Conservation (phyloP, 37 sponge, comb jelly and placozoan species). For the Geodia barretti region DNA sequence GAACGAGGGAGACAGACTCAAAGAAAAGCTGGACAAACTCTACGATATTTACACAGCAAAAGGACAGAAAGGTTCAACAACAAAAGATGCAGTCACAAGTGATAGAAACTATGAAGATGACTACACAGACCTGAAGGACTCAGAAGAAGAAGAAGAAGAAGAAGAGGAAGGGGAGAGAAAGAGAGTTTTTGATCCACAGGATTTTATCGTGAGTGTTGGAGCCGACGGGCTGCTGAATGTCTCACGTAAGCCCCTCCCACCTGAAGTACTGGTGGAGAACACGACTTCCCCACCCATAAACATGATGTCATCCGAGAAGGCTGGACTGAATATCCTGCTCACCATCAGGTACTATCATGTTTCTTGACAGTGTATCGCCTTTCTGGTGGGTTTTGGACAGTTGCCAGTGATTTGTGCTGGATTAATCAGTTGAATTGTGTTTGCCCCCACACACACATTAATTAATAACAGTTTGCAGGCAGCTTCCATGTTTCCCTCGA, state of each 20-base stretch:
- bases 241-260: not conserved
- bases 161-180: not conserved
- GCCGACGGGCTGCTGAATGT: not conserved
- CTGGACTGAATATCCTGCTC: slow-evolving; percentile 45
- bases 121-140: not conserved
- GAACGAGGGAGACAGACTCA: too few relatives aligned
- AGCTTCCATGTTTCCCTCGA: too few relatives aligned
- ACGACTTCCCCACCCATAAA: not conserved
- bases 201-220: not conserved
- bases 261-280: not conserved
- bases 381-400: too few relatives aligned
- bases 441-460: too few relatives aligned
- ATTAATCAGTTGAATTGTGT: too few relatives aligned
- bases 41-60: not conserved
- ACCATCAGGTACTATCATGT: slow-evolving; percentile 6
- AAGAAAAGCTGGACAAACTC: not conserved
- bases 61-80: too few relatives aligned
- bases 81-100: too few relatives aligned
- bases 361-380: too few relatives aligned
- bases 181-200: not conserved
- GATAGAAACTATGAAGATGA: too few relatives aligned
- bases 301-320: not conserved
- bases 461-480: too few relatives aligned
- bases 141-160: not conserved
- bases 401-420: too few relatives aligned